Base-by-base conservation (phyloP, 2,888 invertebrate genomes). In the Byasa hedistus region DNA sequence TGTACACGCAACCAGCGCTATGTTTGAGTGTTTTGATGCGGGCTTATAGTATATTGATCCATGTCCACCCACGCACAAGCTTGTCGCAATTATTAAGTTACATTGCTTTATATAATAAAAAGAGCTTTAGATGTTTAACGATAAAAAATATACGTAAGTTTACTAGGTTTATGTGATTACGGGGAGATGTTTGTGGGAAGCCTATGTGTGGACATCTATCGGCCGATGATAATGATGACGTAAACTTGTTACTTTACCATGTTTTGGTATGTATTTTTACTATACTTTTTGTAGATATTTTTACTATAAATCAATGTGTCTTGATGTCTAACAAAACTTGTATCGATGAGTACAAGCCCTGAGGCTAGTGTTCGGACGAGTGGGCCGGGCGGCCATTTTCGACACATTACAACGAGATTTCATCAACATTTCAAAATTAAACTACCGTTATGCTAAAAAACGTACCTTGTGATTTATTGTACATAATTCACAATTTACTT, bases 391-490 rank as follows among this genome's bases (percentile, higher is more conserved):
- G 76, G 73, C 75, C 80, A 73, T 83, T 84, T 83, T 82, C 77
- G 76, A 82, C 85, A 84, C 84, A 87, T 87, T 88, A 87, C 86
- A 85, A 85, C 83, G 83, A 84, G 80, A 86, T 86, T 86, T 86
- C 81, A 79, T 78, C 82, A 83, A 82, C 82, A 81, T 86, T 85
- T 84, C 81, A 80, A 83, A 83, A 78, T 81, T 80, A 79, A 82
- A 78, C 77, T 56, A 54, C 54, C 54, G 59, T 32, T 24, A 64
- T 52, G 56, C 61, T 22, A 60, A 67, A 59, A 55, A 21, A 55
- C 51, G 23, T 27, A 78, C 78, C 66, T 68, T 66, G 67, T 77
- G 75, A 75, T 72, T 72, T 66, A 68, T 68, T 62, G 68, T 59
- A 65, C 64, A 57, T 66, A 67, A 57, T 55, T 36, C 48, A 48